Base-by-base conservation (phyloP, 2,888 invertebrate genomes). In the Latrodectus hesperus region DNA sequence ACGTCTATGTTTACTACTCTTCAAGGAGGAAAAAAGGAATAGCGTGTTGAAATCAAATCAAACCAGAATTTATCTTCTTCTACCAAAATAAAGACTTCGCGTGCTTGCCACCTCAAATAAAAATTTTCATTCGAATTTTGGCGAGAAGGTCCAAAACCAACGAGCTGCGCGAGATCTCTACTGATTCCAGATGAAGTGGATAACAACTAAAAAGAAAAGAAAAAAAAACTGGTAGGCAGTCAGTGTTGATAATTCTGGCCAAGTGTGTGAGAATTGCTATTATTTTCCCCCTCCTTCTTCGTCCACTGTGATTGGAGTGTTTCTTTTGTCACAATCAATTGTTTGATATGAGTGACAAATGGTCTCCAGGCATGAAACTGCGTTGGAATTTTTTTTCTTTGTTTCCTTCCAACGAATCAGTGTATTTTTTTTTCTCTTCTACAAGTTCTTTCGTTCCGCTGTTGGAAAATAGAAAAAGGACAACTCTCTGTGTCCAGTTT, bases 281-380 rank as follows among this genome's bases (percentile, higher is more conserved):
- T 81, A 67, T 53, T 81, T 81, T 71, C 74, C 73, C 65, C 65
- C 14, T 65, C 26, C 51, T 51, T 75, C 60, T n/a, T 17, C 73
- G 83, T 71, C 78, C 38, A 65, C 22, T 49, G 78, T 26, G 77
- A 84, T 76, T 83, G 65, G 72, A 53, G 72, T 73, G 73, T 84
- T 80, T 67, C 75, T 38, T 71, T 76, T 80, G 85, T 81, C 81
- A 64, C 75, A 86, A 80, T 86, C 86, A 86, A 71, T 86, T 81
- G 86, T 81, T 67, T 75, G 9, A 16, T 38, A 26, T 76, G 80
- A 81, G 75, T 86, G 86, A 86, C 86, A 81, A 86, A 86, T 86
- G 78, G 71, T 76, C 72, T 65, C 53, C 49, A 76, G 38, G 80
- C 80, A 86, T 81, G 79, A 71, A 85, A 85, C 79, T 77, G 53